These are phyloP conservation scores for Trissolcus japonicus DNA, from an alignment of 2,888 invertebrate species.

Conservation along the genomic window DNA sequence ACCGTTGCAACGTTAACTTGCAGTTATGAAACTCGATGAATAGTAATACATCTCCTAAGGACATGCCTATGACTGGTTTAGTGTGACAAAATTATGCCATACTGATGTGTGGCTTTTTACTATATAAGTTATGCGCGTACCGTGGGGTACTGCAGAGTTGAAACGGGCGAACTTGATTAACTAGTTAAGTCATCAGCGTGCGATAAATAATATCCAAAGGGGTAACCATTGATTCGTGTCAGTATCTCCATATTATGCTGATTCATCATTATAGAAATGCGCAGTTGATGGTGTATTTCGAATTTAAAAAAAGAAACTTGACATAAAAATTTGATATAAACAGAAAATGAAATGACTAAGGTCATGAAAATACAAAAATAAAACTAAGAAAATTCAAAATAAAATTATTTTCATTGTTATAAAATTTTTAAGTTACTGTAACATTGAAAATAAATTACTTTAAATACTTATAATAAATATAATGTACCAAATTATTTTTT, in stretches of 20 bases:
- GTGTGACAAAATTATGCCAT: constrained; percentile 31
- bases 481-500: too few species aligned
- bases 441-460: too few species aligned
- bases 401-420: too few species aligned
- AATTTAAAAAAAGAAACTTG: too few species aligned
- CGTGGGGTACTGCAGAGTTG: constrained; percentile 10
- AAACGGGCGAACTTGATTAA: constrained; percentile 34
- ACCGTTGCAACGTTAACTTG: constrained; percentile 11
- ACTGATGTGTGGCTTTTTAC: constrained; percentile 28
- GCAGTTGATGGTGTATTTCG: too few species aligned
- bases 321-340: too few species aligned
- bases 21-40: constrained; percentile 43
- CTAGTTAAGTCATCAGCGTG: constrained; percentile 30
- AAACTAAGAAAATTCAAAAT: too few species aligned
- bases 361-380: too few species aligned
- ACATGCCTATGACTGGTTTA: constrained; percentile 29
- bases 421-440: too few species aligned
- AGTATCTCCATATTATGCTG: not conserved
- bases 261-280: too few species aligned
- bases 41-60: constrained; percentile 39
- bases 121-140: constrained; percentile 36
- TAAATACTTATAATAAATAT: too few species aligned
- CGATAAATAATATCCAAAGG: constrained; percentile 30
- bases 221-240: constrained; percentile 18
- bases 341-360: too few species aligned